Evolutionary conservation across 2,113 vertebrate genomes (phyloP).

Genomic region (Hippoglossus stenolepis): DNA sequence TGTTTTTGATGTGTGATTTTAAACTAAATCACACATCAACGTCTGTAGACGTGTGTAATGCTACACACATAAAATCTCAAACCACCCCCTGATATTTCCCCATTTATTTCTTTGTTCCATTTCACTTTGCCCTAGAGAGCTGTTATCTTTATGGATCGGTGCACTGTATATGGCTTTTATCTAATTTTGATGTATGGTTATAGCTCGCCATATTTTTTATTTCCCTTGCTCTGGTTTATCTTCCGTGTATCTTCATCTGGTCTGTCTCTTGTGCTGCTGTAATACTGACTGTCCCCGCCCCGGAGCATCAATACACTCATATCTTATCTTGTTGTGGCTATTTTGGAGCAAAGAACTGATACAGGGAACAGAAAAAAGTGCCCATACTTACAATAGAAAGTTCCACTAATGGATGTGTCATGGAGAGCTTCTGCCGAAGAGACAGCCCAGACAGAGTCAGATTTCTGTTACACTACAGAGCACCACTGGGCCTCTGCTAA

Average conservation of each 20-base stretch:
- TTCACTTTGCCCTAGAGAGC: not conserved
- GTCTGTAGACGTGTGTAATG: not conserved
- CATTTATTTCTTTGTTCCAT: slow-evolving; percentile 3
- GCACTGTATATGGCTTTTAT: not conserved
- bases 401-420: slow-evolving; percentile 19
- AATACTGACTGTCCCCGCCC: not conserved
- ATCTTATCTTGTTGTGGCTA: slow-evolving; percentile 5
- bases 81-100: slow-evolving; percentile 7
- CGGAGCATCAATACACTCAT: slow-evolving; percentile 21
- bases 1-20: not conserved
- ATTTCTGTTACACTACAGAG: slow-evolving; percentile 26
- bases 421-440: slow-evolving; percentile 4
- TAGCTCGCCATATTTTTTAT: not conserved
- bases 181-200: not conserved
- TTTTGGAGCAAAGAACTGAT: slow-evolving; percentile 21
- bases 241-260: not conserved
- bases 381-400: not conserved
- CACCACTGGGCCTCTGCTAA: slow-evolving; percentile 15
- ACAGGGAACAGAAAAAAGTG: slow-evolving; percentile 1
- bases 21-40: no score
- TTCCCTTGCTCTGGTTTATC: not conserved
- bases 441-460: not conserved
- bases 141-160: not conserved
- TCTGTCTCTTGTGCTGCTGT: slow-evolving; percentile 16
- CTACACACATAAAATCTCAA: not conserved